Conservation (phyloP, 2,888 invertebrate genomes). For the Ecliptopera silaceata region DNA sequence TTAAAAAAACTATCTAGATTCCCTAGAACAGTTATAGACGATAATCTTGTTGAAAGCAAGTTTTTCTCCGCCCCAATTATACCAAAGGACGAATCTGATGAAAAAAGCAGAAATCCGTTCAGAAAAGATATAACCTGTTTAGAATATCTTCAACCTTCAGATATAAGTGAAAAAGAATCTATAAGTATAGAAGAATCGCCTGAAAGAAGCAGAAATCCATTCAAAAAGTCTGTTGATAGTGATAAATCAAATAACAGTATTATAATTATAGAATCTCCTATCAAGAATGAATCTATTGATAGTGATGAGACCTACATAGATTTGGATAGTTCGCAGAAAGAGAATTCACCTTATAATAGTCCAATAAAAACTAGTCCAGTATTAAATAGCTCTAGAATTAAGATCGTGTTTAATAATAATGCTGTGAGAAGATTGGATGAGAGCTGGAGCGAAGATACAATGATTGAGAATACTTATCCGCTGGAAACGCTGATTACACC, state of each 20-base stretch:
- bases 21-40: slow-evolving; percentile 69
- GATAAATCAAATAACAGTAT: slow-evolving; percentile 8
- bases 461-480: slow-evolving; percentile 71
- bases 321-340: slow-evolving; percentile 61
- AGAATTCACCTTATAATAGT: slow-evolving; percentile 57
- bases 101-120: slow-evolving; percentile 49
- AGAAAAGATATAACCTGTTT: neutral
- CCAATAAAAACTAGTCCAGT: slow-evolving; percentile 57
- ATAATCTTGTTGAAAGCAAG: slow-evolving; percentile 82
- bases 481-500: slow-evolving; percentile 62
- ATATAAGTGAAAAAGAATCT: slow-evolving; percentile 15
- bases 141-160: slow-evolving; percentile 33
- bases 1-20: slow-evolving; percentile 79
- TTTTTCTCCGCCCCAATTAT: slow-evolving; percentile 66
- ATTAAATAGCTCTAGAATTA: slow-evolving; percentile 51
- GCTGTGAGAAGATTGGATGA: slow-evolving; percentile 36
- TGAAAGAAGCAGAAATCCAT: slow-evolving; percentile 36
- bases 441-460: slow-evolving; percentile 56
- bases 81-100: slow-evolving; percentile 46
- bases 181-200: slow-evolving; percentile 48
- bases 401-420: slow-evolving; percentile 50
- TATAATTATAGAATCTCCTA: neutral
- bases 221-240: slow-evolving; percentile 17
- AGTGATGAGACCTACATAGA: slow-evolving; percentile 42
- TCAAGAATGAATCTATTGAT: neutral